Base-by-base conservation (phyloP, 2,888 invertebrate species). In the Drosophila algonquin region DNA sequence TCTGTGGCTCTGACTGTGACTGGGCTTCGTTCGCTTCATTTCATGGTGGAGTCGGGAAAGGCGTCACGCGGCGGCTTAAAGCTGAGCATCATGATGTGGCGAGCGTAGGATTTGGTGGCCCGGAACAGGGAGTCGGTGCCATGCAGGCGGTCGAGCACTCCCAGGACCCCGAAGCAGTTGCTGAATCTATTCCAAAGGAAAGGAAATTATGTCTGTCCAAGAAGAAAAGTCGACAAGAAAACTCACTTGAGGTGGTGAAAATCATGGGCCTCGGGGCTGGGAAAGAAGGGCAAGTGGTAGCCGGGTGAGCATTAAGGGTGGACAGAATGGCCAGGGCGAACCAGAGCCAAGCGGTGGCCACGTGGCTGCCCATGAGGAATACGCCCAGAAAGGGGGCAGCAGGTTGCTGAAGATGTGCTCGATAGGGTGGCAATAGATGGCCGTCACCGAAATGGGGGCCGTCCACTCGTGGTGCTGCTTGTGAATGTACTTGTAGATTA, bases 391-490 rank as follows among this genome's bases (percentile, higher is more conserved):
- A 94, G 3, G 96, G 24, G 97, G 97, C 64, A 96, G 79, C 63
- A 97, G 90, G 92, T 97, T 97, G 52, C 96, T 96, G 74, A 96
- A 93, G 63, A 96, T 93, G 90, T 97, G 96, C 86, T 95, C 94
- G 50, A 96, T 90, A 0, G 97, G 97, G 92, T 97, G 96, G 80
- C 96, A 95, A 91, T 97, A 97, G 48, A 96, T 93, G 14, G 96
- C 95, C 0, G 96, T 95, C 4, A 97, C 94, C n/a, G 97, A 96
- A 58, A 97, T 95, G 0, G 97, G 97, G 0, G 97, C 95, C 1
- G 96, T 96, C 97, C 97, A 97, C 91, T 97, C 96, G 84, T 97
- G 97, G 91, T 97, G 97, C 81, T 95, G 94, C 91, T 97, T 97
- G 92, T 97, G 97, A 79, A 97, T 95, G 88, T 94, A 94, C 89